Evolutionary conservation across 37 sponge, comb jelly and placozoan genomes (phyloP).

Genomic region (Dysidea cf. avara): DNA sequence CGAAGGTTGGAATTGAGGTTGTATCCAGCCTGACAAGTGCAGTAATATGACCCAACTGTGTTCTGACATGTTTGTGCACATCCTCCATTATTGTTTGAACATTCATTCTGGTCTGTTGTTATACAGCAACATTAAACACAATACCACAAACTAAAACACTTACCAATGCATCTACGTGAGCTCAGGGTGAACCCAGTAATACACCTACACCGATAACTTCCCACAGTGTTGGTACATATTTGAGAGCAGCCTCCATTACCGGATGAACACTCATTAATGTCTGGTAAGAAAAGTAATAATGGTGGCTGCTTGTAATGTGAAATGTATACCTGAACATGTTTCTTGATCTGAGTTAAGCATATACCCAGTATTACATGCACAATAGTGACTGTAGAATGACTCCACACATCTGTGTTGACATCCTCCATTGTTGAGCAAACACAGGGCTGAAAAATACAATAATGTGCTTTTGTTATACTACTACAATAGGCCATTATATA

Average conservation of each 20-base stretch:
- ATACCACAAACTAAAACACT: background rate
- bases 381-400: constrained; percentile 20
- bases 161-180: constrained; percentile 30
- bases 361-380: constrained; percentile 42
- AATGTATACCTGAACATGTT: constrained; percentile 16
- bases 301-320: no score
- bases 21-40: background rate
- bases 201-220: constrained; percentile 46
- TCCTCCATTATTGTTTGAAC: background rate
- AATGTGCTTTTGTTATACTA: no score
- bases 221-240: constrained; percentile 43
- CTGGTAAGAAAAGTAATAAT: no score
- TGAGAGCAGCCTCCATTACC: constrained; percentile 46
- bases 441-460: no score
- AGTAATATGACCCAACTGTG: background rate
- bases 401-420: constrained; percentile 26
- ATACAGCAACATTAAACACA: constrained; percentile 1
- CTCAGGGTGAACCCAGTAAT: constrained; percentile 26
- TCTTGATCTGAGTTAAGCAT: constrained; percentile 4
- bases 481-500: no score
- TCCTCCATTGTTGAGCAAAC: constrained; percentile 11
- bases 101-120: background rate
- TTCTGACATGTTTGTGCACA: constrained; percentile 11
- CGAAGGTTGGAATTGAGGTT: background rate
- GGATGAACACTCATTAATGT: constrained; percentile 52